Conservation (phyloP, 1,140 invertebrate genomes). For the Coptotermes formosanus region DNA sequence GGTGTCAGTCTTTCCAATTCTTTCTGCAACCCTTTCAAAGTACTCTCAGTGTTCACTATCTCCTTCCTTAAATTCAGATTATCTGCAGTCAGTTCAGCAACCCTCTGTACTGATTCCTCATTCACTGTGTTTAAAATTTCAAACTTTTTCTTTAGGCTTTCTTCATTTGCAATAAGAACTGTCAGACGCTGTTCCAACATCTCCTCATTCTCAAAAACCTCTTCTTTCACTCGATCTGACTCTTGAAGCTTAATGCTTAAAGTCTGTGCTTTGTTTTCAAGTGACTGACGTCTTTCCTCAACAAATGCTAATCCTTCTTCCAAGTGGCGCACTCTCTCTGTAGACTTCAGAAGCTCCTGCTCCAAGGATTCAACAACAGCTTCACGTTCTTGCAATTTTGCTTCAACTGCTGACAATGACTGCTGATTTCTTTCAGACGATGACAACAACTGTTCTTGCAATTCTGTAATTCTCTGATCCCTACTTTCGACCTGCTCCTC, state of each 20-base stretch:
- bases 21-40: not conserved
- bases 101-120: not conserved
- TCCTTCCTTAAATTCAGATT: constrained; percentile 47
- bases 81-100: constrained; percentile 49
- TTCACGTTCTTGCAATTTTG: constrained; percentile 69
- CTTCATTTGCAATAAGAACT: not conserved
- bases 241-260: constrained; percentile 48
- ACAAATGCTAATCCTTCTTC: constrained; percentile 58
- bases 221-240: constrained; percentile 22
- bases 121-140: not conserved
- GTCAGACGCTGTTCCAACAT: constrained; percentile 53
- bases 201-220: constrained; percentile 49
- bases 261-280: constrained; percentile 54
- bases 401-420: constrained; percentile 43
- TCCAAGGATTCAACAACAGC: constrained; percentile 70
- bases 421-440: constrained; percentile 5
- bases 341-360: constrained; percentile 61
- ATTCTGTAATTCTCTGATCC: not conserved
- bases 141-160: not conserved
- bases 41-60: constrained; percentile 35
- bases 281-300: constrained; percentile 53
- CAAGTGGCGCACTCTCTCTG: constrained; percentile 56
- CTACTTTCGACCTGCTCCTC: not conserved
- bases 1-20: constrained; percentile 27
- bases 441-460: constrained; percentile 19